phyloP scores from a whole-genome alignment of 2,888 invertebrate species.

The Vannuccia rotundouncinata region DNA sequence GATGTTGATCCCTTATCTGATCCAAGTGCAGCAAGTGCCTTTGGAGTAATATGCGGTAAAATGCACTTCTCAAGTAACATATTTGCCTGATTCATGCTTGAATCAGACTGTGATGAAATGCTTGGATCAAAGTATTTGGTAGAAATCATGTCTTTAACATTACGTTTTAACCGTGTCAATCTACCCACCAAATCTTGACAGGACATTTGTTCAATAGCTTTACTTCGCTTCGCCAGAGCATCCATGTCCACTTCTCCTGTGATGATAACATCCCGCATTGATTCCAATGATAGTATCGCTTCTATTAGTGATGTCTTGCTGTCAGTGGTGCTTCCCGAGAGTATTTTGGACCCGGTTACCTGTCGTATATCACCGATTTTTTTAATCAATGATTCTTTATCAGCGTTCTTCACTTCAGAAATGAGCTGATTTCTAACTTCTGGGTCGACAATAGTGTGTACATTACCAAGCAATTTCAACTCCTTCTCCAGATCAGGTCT shows the following conservation, averaged over 20 bases:
- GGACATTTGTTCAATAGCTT: not conserved
- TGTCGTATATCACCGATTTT: not conserved
- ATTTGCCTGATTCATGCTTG: not conserved
- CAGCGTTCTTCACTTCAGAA: not conserved
- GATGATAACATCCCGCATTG: not conserved
- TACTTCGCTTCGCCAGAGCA: not conserved
- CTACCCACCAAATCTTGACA: not conserved
- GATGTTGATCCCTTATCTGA: not conserved
- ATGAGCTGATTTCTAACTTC: not conserved
- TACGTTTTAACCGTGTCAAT: not conserved
- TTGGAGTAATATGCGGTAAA: not conserved
- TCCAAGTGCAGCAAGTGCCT: not conserved
- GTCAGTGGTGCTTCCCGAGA: not conserved
- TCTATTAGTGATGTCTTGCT: not conserved
- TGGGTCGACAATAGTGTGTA: not conserved
- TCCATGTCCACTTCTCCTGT: conserved; percentile 10
- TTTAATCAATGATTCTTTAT: not conserved
- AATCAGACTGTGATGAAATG: not conserved
- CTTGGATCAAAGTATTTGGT: not conserved
- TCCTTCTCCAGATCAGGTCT: not conserved
- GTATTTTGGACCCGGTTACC: not conserved
- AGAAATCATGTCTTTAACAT: not conserved
- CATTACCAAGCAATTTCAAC: not conserved
- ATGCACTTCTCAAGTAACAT: not conserved
- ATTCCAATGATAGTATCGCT: not conserved